A percentile compares a stretch with the other conserved stretches of the same genome.
These are phyloP conservation scores for Gracilinanus agilis DNA, from an alignment of 2,113 vertebrate species.

Conservation along the genomic window DNA sequence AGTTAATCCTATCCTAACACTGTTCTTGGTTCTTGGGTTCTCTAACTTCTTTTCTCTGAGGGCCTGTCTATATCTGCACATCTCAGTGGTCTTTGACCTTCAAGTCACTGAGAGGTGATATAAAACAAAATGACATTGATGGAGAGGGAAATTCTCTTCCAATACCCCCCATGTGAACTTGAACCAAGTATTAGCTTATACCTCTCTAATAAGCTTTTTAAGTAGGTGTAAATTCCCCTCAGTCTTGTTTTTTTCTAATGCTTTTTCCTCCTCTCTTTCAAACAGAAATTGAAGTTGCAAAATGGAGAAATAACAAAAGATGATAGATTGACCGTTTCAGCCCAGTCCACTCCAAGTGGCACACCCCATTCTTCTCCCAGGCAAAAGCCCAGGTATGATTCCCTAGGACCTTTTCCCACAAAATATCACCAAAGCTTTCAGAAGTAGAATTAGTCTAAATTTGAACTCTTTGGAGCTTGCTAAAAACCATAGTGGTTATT, in stretches of 20 bases:
- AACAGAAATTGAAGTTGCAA: slow-evolving; percentile 95
- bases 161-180: neutral
- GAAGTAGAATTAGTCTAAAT: neutral
- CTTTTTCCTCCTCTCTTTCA: neutral
- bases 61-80: too few relatives aligned
- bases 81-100: too few relatives aligned
- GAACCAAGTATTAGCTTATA: neutral
- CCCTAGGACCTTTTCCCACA: accelerated
- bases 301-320: slow-evolving; percentile 90
- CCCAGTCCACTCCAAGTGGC: slow-evolving; percentile 91
- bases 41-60: too few relatives aligned
- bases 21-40: too few relatives aligned
- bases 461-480: neutral
- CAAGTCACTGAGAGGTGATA: too few relatives aligned
- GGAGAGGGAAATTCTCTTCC: too few relatives aligned
- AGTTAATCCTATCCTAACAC: too few relatives aligned
- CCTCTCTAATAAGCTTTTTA: neutral
- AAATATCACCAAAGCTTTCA: neutral
- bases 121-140: too few relatives aligned
- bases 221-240: neutral
- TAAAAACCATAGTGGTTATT: too few relatives aligned
- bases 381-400: slow-evolving; percentile 88
- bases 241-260: slow-evolving; percentile 18
- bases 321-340: slow-evolving; percentile 90
- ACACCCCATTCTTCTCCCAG: slow-evolving; percentile 93